These are phyloP conservation scores for Dendrocincla fuliginosa DNA, from an alignment of 2,797 vertebrate species.

Conservation along the genomic window DNA sequence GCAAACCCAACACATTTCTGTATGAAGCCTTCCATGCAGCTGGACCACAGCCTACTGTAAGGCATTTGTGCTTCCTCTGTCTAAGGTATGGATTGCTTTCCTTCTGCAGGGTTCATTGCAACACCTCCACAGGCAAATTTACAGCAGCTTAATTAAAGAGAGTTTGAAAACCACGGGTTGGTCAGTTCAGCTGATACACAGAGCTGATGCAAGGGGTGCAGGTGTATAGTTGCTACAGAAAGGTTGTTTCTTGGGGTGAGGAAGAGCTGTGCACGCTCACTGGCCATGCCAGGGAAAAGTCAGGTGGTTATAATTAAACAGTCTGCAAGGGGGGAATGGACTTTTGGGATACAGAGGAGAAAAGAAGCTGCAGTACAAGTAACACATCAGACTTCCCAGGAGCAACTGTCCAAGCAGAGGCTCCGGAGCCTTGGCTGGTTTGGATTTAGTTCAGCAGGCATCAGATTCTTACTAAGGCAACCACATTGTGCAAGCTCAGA, in stretches of 20 bases:
- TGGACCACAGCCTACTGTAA: neutral
- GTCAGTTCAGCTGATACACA: neutral
- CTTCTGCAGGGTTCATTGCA: neutral
- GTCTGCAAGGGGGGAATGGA: neutral
- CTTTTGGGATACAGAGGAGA: neutral
- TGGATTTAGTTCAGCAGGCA: neutral
- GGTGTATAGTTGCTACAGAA: neutral
- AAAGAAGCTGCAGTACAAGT: neutral
- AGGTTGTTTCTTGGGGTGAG: neutral
- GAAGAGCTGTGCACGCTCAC: neutral
- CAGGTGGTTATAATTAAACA: neutral
- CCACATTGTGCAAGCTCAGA: neutral
- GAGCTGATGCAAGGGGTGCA: neutral
- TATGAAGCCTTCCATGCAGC: neutral
- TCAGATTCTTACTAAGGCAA: neutral
- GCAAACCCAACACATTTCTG: constrained; percentile 22
- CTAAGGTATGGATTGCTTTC: neutral
- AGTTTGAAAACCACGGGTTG: neutral
- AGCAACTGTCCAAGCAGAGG: neutral
- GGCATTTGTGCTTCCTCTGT: neutral
- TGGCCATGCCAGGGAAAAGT: neutral
- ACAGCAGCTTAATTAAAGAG: neutral
- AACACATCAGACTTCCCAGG: neutral
- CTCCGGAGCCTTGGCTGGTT: neutral
- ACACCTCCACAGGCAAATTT: neutral